Evolutionary conservation across 2,797 vertebrate genomes (phyloP).

Genomic region (Diplodus sargus): DNA sequence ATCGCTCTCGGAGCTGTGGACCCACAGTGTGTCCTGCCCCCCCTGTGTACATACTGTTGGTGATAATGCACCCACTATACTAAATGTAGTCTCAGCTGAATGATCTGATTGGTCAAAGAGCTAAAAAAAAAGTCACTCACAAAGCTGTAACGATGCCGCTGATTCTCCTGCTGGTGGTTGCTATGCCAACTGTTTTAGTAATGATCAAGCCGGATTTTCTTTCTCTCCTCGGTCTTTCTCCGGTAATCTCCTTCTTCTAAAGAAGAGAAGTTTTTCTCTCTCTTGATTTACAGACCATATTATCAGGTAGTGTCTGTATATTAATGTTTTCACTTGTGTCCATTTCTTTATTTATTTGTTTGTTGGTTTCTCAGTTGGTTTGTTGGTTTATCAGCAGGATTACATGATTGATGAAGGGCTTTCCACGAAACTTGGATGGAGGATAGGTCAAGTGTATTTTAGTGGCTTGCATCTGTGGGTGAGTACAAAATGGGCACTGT

Average conservation of each 20-base stretch:
- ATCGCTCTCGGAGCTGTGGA: conserved; percentile 18
- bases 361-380: no score
- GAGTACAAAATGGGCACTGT: no score
- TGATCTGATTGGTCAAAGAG: conserved; percentile 36
- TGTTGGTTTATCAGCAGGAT: no score
- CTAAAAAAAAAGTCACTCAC: conserved; percentile 12
- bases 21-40: conserved; percentile 23
- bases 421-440: no score
- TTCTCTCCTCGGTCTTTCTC: conserved; percentile 1
- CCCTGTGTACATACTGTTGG: conserved; percentile 25
- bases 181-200: conserved; percentile 31
- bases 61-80: conserved; percentile 47
- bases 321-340: no score
- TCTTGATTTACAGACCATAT: background rate
- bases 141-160: background rate
- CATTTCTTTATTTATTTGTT: no score
- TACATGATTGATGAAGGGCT: no score
- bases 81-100: conserved; percentile 19
- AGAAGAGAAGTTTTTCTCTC: background rate
- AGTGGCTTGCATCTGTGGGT: no score
- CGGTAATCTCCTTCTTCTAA: background rate
- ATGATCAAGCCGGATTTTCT: conserved; percentile 10
- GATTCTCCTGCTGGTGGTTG: conserved; percentile 35
- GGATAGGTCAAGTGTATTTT: no score
- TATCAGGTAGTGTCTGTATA: no score